These are phyloP conservation scores for Lepilemur septentrionalis DNA, from an alignment of 2,797 vertebrate species.

Conservation along the genomic window DNA sequence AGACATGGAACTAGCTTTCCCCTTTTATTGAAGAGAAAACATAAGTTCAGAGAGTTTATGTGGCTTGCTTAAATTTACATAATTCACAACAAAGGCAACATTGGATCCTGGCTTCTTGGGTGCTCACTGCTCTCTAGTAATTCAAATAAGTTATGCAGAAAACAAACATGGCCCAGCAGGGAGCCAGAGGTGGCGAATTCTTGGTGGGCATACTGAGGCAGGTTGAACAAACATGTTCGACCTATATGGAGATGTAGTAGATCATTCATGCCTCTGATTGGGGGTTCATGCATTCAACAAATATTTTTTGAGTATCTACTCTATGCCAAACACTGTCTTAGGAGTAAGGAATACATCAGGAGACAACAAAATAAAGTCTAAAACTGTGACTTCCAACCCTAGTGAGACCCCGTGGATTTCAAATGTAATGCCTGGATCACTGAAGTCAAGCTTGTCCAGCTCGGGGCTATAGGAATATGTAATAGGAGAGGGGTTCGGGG, in stretches of 20 bases:
- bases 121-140: not conserved
- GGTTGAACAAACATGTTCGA: not conserved
- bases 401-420: not conserved
- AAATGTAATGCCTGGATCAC: not conserved
- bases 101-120: not conserved
- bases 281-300: not conserved
- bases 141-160: not conserved
- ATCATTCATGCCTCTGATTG: not conserved
- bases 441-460: not conserved
- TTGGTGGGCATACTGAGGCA: not conserved
- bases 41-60: not conserved
- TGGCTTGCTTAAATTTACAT: not conserved
- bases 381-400: not conserved
- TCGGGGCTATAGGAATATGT: not conserved
- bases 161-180: not conserved
- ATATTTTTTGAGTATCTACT: not conserved
- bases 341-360: not conserved
- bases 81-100: not conserved
- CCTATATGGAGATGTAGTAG: not conserved
- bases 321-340: not conserved
- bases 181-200: not conserved
- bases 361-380: not conserved
- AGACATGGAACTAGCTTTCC: not conserved
- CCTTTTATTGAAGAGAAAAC: not conserved
- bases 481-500: not conserved